A percentile compares a stretch with the other conserved stretches of the same genome.
phyloP scores from a whole-genome alignment of 2,113 vertebrate species.

The Pangasianodon gigas region DNA sequence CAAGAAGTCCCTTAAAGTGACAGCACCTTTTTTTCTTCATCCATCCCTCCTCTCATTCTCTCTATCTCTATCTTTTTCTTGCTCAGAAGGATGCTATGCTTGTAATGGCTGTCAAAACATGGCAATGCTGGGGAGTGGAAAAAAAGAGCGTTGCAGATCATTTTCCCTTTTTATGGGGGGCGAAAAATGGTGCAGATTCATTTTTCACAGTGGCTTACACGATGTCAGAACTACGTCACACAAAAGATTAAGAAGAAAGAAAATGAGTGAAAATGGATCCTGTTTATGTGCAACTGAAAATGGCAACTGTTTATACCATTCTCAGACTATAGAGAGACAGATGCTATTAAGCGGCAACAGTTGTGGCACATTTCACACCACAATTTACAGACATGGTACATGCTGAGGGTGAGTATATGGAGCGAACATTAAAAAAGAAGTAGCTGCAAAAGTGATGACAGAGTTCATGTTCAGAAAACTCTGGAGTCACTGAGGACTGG shows the following conservation, averaged over 20 bases:
- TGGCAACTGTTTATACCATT: slow-evolving; percentile 44
- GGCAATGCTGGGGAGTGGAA: slow-evolving; percentile 25
- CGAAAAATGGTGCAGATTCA: slow-evolving; percentile 39
- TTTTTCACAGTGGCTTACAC: slow-evolving; percentile 61
- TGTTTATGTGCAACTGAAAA: slow-evolving; percentile 22
- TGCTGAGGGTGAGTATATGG: slow-evolving; percentile 36
- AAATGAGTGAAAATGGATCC: slow-evolving; percentile 44
- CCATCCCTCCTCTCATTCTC: slow-evolving; percentile 16
- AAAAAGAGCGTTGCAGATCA: slow-evolving; percentile 45
- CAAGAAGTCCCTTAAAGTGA: slow-evolving; percentile 86
- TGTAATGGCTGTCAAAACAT: slow-evolving; percentile 45
- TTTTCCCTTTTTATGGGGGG: slow-evolving; percentile 49
- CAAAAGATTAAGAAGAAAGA: slow-evolving; percentile 48
- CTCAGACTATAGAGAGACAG: slow-evolving; percentile 32
- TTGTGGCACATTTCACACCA: slow-evolving; percentile 54
- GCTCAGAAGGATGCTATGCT: slow-evolving; percentile 13
- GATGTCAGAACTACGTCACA: slow-evolving; percentile 56
- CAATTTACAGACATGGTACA: slow-evolving; percentile 48
- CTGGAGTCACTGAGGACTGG: slow-evolving; percentile 33
- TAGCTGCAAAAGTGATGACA: slow-evolving; percentile 51
- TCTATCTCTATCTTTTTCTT: slow-evolving; percentile 35
- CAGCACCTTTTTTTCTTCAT: slow-evolving; percentile 76
- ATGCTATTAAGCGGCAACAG: slow-evolving; percentile 45
- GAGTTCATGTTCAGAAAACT: slow-evolving; percentile 58
- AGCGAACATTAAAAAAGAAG: neutral